Evolutionary conservation across 2,888 invertebrate species (phyloP), one percentile per base, ranked within the genome.

Genomic region (Papilio demoleus): DNA sequence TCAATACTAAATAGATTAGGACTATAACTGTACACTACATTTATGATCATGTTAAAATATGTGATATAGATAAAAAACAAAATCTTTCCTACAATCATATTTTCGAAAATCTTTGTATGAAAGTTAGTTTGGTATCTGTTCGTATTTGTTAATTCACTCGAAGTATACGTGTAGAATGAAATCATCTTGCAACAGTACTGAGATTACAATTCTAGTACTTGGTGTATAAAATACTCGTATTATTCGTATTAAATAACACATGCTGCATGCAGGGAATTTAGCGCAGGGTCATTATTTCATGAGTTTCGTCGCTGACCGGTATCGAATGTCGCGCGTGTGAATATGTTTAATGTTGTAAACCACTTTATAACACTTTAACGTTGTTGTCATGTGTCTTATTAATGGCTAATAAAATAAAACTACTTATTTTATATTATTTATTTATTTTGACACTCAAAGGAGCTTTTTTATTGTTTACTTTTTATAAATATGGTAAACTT

Each of bases 261-360:
- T 65, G 61, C 34, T 61, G 69, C 65, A 70, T 70, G 65, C 45
- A 70, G 67, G 53, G 63, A 68, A 73, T 75, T 66, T 72, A 68
- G 74, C 72, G 72, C 73, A 70, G 72, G 74, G 74, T 72, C 71
- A 70, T 59, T 53, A 61, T 63, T 71, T 70, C 67, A 70, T 69
- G 68, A 63, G 42, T 40, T 59, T 70, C 53, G 64, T 17, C 50
- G 68, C 4, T 24, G 6, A 22, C 11, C 64, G 19, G 22, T 67
- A 47, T 68, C 50, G 38, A 24, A 17, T 64, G 50, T 70, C 67
- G 61, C 17, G 36, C 56, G 36, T 22, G 53, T 45, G n/a, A 60
- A 69, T 56, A 31, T 66, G 45, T 66, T n/a, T 62, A 22, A 56
- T 61, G 31, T 56, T 40, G 24, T 53, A 24, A 31, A 53, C 24